These are phyloP conservation scores for Nycticryphes semicollaris DNA, from an alignment of 2,113 vertebrate genomes.

Conservation along the genomic window DNA sequence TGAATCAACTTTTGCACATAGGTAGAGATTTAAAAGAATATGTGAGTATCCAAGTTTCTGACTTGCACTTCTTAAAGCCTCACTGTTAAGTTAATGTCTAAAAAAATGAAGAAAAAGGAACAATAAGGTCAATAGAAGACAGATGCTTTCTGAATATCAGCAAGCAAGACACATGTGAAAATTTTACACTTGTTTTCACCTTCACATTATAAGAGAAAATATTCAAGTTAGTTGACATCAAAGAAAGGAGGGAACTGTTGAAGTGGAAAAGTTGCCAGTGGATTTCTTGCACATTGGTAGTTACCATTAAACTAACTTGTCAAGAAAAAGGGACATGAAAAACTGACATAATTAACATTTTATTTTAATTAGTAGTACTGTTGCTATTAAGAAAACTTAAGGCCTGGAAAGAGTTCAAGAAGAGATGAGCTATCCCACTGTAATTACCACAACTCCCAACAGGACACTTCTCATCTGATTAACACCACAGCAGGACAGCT, in stretches of 20 bases:
- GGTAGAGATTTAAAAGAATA: neutral
- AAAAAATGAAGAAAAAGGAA: neutral
- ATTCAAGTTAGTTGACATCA: neutral
- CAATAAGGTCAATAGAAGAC: neutral
- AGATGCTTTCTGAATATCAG: neutral
- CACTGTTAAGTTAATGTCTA: neutral
- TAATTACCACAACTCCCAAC: conserved; percentile 70
- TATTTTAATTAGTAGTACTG: conserved; percentile 64
- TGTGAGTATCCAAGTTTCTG: neutral
- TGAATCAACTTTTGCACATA: neutral
- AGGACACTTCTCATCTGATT: conserved; percentile 61
- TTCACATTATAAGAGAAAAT: neutral
- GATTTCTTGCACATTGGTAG: neutral
- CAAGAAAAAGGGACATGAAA: conserved; percentile 16
- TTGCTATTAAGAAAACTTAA: conserved; percentile 63
- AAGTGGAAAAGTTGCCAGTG: neutral
- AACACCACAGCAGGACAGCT: conserved; percentile 43
- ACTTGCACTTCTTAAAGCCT: neutral
- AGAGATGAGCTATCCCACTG: conserved; percentile 46
- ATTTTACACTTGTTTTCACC: neutral
- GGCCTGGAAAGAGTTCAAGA: conserved; percentile 58
- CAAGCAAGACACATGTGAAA: neutral
- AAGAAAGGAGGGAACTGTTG: neutral
- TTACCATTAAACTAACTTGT: conserved; percentile 19
- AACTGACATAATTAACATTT: conserved; percentile 61